Base-by-base conservation (phyloP, 1,140 invertebrate species). In the Rhizoglyphus robini region DNA sequence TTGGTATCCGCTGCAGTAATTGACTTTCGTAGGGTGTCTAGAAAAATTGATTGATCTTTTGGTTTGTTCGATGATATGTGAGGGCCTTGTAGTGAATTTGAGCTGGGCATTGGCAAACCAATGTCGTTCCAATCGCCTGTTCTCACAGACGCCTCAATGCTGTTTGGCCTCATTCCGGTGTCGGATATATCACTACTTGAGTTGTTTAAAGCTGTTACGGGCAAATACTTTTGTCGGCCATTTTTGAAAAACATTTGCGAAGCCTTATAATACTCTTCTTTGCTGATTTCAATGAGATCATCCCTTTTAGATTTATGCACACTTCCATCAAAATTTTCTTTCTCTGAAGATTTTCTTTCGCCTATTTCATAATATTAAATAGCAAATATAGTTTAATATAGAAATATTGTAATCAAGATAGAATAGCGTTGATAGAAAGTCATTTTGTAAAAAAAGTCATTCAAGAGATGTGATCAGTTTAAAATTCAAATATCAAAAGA, bases 61-160 rank as follows among this genome's bases (percentile, higher is more conserved):
- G n/a, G n/a, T n/a, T n/a, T n/a, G n/a, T n/a, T n/a, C n/a, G n/a
- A n/a, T n/a, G n/a, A n/a, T n/a, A n/a, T n/a, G n/a, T n/a, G n/a
- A n/a, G n/a, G n/a, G 5, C 5, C 29, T 63, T 48, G 27, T 54
- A 30, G 41, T 27, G 32, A 5, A 25, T 27, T 18, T 32, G 48
- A 18, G 31, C 13, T 27, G 38, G 65, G 57, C 13, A 34, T 49
- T 29, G 64, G 64, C 31, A 65, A 29, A 60, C 77, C 73, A 73
- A 78, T 71, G 70, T 78, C 74, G 66, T 72, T 72, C 73, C 76
- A 70, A 71, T 77, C 75, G 76, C 32, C 48, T 1, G 20, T 36
- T 23, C 2, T 30, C 20, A 58, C n/a, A 60, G 30, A 30, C 23
- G n/a, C n/a, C n/a, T n/a, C n/a, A n/a, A n/a, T 18, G 36, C 8